Evolutionary conservation across 2,113 vertebrate genomes (phyloP).

Genomic region (Galeopterus variegatus): DNA sequence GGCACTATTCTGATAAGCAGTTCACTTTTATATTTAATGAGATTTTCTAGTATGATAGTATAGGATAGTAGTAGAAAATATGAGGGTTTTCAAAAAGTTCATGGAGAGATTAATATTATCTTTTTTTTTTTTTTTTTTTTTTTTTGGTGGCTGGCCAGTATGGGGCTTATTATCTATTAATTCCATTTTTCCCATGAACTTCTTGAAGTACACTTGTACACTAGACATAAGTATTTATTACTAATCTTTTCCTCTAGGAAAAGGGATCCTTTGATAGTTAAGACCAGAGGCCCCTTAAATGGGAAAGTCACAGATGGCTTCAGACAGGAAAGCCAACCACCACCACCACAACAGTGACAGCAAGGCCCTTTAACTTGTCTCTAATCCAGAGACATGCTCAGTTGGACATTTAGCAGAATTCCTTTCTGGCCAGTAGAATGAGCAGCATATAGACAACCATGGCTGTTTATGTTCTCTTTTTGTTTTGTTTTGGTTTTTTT

Average conservation of each 20-base stretch:
- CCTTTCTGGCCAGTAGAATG: not conserved
- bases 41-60: constrained; percentile 35
- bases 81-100: no score
- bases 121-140: no score
- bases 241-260: constrained; percentile 61
- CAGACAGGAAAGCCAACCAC: not conserved
- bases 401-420: not conserved
- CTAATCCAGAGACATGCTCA: not conserved
- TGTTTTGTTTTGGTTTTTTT: constrained; percentile 20
- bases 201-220: no score
- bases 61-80: not conserved
- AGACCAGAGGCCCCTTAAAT: constrained; percentile 11
- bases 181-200: no score
- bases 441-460: constrained; percentile 18
- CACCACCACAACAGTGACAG: not conserved
- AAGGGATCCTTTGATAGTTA: constrained; percentile 37
- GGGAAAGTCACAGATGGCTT: not conserved
- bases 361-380: not conserved
- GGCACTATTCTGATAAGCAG: not conserved
- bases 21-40: constrained; percentile 40
- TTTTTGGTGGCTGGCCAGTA: no score
- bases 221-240: constrained; percentile 73
- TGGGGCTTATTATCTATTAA: no score
- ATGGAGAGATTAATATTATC: no score
- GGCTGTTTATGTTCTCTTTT: constrained; percentile 6